Base-by-base conservation (phyloP, 2,888 invertebrate genomes). In the Choreutis nemorana region DNA sequence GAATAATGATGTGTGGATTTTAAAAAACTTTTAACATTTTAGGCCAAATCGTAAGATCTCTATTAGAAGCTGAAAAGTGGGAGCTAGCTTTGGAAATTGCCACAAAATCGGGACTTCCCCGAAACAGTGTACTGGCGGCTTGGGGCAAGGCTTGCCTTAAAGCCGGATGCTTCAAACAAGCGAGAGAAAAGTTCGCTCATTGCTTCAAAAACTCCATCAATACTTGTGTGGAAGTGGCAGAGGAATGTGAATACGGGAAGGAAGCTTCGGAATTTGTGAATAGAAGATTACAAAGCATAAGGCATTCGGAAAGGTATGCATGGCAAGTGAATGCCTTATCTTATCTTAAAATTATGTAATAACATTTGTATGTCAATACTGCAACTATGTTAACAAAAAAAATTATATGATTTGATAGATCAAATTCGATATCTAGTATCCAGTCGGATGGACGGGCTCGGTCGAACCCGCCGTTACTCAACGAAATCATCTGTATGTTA, bases 31-130 rank as follows among this genome's bases (percentile, higher is more conserved):
- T 6, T 21, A n/a, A n/a, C n/a, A n/a, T 64, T 25, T 55, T 78
- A 64, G 82, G 83, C 47, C 83, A 86, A 42, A 84, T 85, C 27
- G 70, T 91, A 23, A 83, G 91, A 33, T 85, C 87, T 24, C 66
- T 95, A 3, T 78, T 94, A n/a, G 88, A 90, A 61, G 86, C 87
- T 1, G 94, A 95, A 51, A 86, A 92, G 51, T 92, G 94, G 89
- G 83, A 87, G 33, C 60, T 94, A 23, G 95, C 91, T 0, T 52
- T 91, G 30, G 90, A 91, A 50, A 87, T 96, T 23, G 93, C 94
- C 2, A 90, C 94, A 0, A 95, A 95, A 67, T 89, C 87, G 34
- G 94, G 94, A 0, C 70, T 92, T 10, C 87, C 93, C 10, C 82
- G 86, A 4, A 83, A 84, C 46, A 87, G 91, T 22, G 91, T 95